These are phyloP conservation scores for Drosophila tripunctata DNA, from an alignment of 2,888 invertebrate species.

Conservation along the genomic window DNA sequence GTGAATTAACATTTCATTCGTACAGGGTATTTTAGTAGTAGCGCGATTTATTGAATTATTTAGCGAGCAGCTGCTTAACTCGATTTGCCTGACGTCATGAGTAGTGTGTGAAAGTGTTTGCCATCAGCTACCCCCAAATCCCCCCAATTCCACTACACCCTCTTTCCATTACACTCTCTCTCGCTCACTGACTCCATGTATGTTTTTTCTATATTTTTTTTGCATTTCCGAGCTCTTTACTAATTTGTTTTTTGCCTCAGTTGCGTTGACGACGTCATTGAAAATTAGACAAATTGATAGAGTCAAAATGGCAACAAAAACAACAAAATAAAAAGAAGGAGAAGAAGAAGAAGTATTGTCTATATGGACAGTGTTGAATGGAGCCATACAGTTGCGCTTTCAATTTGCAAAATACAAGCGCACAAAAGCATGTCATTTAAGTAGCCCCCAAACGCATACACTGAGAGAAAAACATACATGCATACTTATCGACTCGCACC, in stretches of 20 bases:
- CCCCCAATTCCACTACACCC: background rate
- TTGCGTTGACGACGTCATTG: conserved; percentile 66
- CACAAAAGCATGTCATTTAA: conserved; percentile 62
- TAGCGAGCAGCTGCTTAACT: conserved; percentile 78
- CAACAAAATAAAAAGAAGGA: conserved; percentile 7
- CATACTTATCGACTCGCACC: conserved; percentile 30
- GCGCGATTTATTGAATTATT: conserved; percentile 78
- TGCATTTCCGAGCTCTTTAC: conserved; percentile 1
- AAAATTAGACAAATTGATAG: conserved; percentile 77
- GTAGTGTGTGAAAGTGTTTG: conserved; percentile 1
- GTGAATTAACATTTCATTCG: background rate
- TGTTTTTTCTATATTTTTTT: too few species aligned
- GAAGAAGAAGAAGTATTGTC: background rate
- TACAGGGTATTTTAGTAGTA: conserved; percentile 18
- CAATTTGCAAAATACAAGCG: conserved; percentile 57
- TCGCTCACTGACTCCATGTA: background rate
- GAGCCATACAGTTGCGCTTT: conserved; percentile 49
- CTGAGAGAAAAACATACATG: conserved; percentile 24
- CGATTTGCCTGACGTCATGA: conserved; percentile 62
- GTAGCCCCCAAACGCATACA: conserved; percentile 56
- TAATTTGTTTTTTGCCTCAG: conserved; percentile 71
- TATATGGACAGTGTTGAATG: conserved; percentile 9
- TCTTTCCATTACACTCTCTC: background rate
- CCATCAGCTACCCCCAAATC: too few species aligned
- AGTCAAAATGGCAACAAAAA: conserved; percentile 68